phyloP scores from a whole-genome alignment of 1,140 invertebrate species.

The Chionoecetes opilio region DNA sequence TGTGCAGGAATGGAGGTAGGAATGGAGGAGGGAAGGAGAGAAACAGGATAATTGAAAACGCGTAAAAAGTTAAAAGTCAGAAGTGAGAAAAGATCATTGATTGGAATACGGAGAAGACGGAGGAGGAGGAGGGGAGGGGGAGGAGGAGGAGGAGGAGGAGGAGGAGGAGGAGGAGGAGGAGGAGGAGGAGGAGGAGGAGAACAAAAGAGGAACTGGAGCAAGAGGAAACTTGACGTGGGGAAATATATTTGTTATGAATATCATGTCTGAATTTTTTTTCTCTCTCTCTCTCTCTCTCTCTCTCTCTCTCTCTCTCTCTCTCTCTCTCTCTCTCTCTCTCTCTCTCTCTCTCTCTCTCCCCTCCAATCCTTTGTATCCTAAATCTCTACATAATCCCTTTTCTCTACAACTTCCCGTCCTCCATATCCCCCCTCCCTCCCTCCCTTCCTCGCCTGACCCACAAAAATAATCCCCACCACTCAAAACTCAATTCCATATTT shows the following conservation, averaged over 20 bases:
- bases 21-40: too few species aligned
- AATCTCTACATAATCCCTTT: too few species aligned
- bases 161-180: background rate
- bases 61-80: too few species aligned
- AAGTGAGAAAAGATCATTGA: too few species aligned
- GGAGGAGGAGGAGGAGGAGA: background rate
- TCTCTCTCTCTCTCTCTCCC: background rate
- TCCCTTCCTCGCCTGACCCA: background rate
- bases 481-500: conserved; percentile 31
- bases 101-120: too few species aligned
- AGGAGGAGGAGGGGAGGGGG: background rate
- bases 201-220: background rate
- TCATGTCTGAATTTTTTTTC: background rate
- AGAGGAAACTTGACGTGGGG: background rate
- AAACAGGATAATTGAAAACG: too few species aligned
- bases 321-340: background rate
- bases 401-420: background rate
- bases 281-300: conserved; percentile 28
- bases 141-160: conserved; percentile 20
- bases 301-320: conserved; percentile 13
- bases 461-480: conserved; percentile 4
- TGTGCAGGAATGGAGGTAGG: too few species aligned
- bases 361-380: too few species aligned
- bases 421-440: background rate
- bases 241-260: background rate